Evolutionary conservation across 2,797 vertebrate genomes (phyloP), one percentile per base, ranked within the genome.

Genomic region (Synaphobranchus kaupii): DNA sequence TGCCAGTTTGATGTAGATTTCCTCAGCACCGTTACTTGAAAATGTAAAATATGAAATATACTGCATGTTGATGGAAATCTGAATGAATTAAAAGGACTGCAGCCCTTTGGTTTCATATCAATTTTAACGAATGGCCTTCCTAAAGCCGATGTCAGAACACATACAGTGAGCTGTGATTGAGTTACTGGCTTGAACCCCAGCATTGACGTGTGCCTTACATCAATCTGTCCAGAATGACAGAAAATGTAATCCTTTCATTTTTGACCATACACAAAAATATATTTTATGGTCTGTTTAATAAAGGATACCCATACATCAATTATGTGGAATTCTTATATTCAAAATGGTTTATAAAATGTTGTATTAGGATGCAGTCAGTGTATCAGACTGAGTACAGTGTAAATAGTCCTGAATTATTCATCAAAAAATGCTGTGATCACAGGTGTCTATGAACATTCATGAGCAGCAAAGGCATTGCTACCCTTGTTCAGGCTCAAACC

Each of bases 331-430:
- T 68, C 25, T 68, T 68, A 4, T 10, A 68, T 9, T 68, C 7
- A 25, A 68, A 68, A 68, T n/a, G 5, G 63, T 28, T 68, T 25
- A 68, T 68, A n/a, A 68, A 28, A 25, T 68, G 63, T 28, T 68
- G 25, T 28, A 28, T 7, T 68, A 28, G 63, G 63, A n/a, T 68
- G 63, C 7, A 68, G n/a, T 68, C 63, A 68, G 31, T 34, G 13
- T 73, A 17, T 73, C 68, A 73, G 31, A 73, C 68, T 73, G 25
- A n/a, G 25, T 68, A 68, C 63, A 68, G n/a, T 68, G 63, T 68
- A 68, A 68, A 68, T 68, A n/a, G n/a, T n/a, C 63, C 63, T 68
- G 63, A 68, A 68, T 68, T 68, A 68, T 68, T 68, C 25, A 68
- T 68, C 63, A 25, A 20, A 22, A 63, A 63, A 25, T 54, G 60